phyloP scores from a whole-genome alignment of 1,140 invertebrate species.

The Cyphomyrmex costatus region DNA sequence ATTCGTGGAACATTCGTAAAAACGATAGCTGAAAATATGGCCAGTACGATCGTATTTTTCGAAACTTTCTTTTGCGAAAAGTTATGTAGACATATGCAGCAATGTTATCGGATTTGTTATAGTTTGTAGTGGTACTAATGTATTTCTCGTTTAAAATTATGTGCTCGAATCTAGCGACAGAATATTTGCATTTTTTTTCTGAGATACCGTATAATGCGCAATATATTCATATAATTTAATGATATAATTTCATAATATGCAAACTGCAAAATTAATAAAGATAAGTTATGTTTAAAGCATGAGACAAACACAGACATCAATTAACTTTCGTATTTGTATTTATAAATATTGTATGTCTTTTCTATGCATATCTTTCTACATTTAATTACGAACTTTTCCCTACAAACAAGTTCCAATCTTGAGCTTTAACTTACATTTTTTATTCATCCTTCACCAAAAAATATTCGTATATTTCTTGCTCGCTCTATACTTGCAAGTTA shows the following conservation, averaged over 20 bases:
- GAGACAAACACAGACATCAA: background rate
- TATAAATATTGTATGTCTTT: background rate
- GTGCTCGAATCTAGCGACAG: background rate
- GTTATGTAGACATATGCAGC: background rate
- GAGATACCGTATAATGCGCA: too few species aligned
- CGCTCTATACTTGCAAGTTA: background rate
- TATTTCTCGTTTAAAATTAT: conserved; percentile 11
- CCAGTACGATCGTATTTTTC: conserved; percentile 4
- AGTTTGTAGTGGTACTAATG: background rate
- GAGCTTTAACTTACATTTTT: background rate
- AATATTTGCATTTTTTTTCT: conserved; percentile 15
- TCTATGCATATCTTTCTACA: background rate
- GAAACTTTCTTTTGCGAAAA: conserved; percentile 27
- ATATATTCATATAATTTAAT: background rate
- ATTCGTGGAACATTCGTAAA: conserved; percentile 25
- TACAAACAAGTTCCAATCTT: background rate
- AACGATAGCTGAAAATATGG: conserved; percentile 2
- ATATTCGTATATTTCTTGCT: background rate
- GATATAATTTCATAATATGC: background rate
- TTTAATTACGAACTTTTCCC: background rate
- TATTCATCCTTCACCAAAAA: too few species aligned
- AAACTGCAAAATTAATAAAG: background rate
- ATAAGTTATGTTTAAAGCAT: background rate
- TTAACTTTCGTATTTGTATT: background rate
- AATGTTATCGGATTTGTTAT: background rate